Evolutionary conservation across 2,797 vertebrate genomes (phyloP).

Genomic region (Enteromius paludinosus): DNA sequence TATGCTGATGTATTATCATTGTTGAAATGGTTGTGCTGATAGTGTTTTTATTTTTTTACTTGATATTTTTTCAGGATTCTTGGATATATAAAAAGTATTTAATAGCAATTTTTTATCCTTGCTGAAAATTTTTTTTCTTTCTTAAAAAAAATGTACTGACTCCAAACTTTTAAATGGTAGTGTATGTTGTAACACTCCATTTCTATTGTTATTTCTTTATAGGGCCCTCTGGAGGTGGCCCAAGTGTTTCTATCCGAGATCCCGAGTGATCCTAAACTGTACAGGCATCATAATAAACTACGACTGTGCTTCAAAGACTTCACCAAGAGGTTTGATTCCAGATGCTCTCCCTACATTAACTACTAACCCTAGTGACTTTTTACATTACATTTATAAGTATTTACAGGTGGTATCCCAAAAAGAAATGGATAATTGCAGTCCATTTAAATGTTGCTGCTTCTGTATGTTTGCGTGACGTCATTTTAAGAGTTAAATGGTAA

Average conservation of each 20-base stretch:
- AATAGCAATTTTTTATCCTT: too few relatives aligned
- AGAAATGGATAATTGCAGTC: neutral
- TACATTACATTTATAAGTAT: neutral
- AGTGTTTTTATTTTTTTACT: too few relatives aligned
- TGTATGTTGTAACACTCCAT: too few relatives aligned
- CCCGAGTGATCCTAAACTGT: constrained; percentile 95
- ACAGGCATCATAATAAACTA: constrained; percentile 98
- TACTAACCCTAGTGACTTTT: neutral
- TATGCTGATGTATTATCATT: too few relatives aligned
- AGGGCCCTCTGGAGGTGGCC: constrained; percentile 98
- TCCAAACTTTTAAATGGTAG: too few relatives aligned
- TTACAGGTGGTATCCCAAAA: neutral
- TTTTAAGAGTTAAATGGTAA: constrained; percentile 11
- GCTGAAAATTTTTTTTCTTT: too few relatives aligned
- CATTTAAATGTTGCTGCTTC: neutral
- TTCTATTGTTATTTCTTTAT: constrained; percentile 29
- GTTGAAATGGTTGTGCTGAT: too few relatives aligned
- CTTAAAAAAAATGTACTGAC: too few relatives aligned
- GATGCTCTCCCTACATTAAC: constrained; percentile 3
- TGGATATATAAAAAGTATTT: too few relatives aligned
- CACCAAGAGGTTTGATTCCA: constrained; percentile 88
- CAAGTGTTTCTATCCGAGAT: constrained; percentile 98
- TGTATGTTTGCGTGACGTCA: neutral
- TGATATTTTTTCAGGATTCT: too few relatives aligned
- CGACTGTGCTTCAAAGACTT: constrained; percentile 99